A percentile compares a stretch with the other conserved stretches of the same genome.
phyloP scores from a whole-genome alignment of 2,888 invertebrate genomes.

The Euplagia quadripunctaria region DNA sequence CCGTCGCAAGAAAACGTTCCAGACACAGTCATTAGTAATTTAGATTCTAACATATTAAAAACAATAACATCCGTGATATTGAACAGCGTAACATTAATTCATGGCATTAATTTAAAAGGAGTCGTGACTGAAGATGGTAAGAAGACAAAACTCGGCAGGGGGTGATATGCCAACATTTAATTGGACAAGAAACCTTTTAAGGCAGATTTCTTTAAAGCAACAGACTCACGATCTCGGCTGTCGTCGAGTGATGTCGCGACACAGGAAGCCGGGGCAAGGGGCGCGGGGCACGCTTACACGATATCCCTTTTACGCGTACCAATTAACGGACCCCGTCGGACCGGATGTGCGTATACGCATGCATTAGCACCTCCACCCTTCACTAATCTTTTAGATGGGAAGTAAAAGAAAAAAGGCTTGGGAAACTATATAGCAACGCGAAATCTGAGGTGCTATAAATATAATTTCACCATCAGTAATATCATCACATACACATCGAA shows the following conservation, averaged over 20 bases:
- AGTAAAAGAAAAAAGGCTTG: constrained; percentile 66
- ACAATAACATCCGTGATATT: constrained; percentile 47
- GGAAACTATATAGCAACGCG: constrained; percentile 64
- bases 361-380: constrained; percentile 85
- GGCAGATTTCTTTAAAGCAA: constrained; percentile 63
- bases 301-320: constrained; percentile 87
- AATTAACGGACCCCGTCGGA: constrained; percentile 84
- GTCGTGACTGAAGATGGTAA: constrained; percentile 62
- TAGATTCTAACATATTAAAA: constrained; percentile 45
- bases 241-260: constrained; percentile 65
- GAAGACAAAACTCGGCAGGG: constrained; percentile 62
- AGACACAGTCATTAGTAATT: constrained; percentile 45
- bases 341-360: constrained; percentile 83
- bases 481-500: constrained; percentile 52
- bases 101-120: constrained; percentile 48
- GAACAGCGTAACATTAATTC: constrained; percentile 38
- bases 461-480: constrained; percentile 48
- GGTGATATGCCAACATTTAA: constrained; percentile 64
- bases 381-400: constrained; percentile 80
- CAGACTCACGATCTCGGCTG: constrained; percentile 68
- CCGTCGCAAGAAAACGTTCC: constrained; percentile 38
- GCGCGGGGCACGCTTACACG: constrained; percentile 76
- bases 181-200: constrained; percentile 67
- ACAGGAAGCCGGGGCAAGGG: constrained; percentile 75
- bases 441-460: constrained; percentile 58